phyloP scores from a whole-genome alignment of 2,113 vertebrate genomes.

The Eudorcas thomsonii region DNA sequence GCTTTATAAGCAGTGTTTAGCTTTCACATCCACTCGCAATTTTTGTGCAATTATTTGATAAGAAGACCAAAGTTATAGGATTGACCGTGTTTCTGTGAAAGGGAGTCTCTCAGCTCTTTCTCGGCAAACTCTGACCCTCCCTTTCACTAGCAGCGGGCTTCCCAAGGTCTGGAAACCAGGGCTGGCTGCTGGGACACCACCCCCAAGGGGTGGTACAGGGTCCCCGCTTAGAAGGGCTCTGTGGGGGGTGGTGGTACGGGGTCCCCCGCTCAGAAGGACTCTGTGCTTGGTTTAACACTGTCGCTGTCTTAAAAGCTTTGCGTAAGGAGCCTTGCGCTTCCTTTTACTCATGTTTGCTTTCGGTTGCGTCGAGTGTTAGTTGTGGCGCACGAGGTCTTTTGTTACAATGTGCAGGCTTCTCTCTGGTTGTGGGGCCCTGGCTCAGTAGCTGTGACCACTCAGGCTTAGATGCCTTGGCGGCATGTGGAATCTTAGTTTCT shows the following conservation, averaged over 20 bases:
- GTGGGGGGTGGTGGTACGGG: no score
- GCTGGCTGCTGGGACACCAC: background rate
- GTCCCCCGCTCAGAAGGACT: rapidly evolving
- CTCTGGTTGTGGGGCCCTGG: background rate
- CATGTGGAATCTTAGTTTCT: background rate
- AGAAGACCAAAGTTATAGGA: background rate
- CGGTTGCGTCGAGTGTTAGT: background rate
- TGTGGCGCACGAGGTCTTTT: background rate
- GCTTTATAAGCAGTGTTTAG: background rate
- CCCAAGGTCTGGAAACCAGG: background rate
- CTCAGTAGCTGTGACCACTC: background rate
- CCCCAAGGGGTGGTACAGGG: rapidly evolving
- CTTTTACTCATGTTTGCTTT: background rate
- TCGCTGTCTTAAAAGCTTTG: background rate
- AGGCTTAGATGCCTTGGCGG: background rate
- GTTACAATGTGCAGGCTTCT: background rate
- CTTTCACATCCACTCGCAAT: background rate
- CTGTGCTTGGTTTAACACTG: background rate
- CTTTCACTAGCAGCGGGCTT: background rate
- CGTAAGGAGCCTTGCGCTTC: background rate
- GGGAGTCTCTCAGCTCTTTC: background rate
- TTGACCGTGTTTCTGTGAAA: background rate
- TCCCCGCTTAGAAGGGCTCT: rapidly evolving
- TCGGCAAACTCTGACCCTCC: background rate
- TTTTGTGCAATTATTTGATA: background rate